These are phyloP conservation scores for Pygoscelis adeliae DNA, from an alignment of 2,113 vertebrate genomes.

Conservation along the genomic window DNA sequence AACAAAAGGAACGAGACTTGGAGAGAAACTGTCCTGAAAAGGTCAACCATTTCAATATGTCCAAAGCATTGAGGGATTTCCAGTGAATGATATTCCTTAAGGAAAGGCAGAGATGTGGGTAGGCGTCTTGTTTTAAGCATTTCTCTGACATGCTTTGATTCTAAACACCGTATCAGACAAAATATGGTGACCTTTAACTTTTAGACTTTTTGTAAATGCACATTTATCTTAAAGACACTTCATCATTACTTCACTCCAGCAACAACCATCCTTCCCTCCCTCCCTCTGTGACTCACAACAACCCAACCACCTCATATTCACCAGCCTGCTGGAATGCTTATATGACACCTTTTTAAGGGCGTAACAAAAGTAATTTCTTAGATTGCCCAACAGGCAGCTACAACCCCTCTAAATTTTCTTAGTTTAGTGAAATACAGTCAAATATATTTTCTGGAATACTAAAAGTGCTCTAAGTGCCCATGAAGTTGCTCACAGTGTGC, in stretches of 20 bases:
- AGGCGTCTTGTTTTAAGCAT: background rate
- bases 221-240: background rate
- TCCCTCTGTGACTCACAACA: background rate
- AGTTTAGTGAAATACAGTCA: background rate
- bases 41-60: background rate
- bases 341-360: background rate
- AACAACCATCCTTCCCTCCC: background rate
- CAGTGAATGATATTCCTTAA: background rate
- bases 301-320: background rate
- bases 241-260: background rate
- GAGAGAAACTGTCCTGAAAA: background rate
- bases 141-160: background rate
- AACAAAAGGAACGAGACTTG: background rate
- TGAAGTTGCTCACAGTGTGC: background rate
- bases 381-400: background rate
- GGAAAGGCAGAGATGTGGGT: background rate
- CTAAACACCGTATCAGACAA: background rate
- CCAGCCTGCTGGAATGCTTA: background rate
- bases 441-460: background rate
- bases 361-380: background rate
- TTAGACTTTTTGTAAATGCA: background rate
- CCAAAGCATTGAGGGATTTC: background rate
- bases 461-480: background rate
- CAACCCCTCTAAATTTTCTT: background rate
- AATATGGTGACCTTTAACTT: background rate